Conservation (phyloP, 2,888 invertebrate genomes). For the Exocentrus adspersus region DNA sequence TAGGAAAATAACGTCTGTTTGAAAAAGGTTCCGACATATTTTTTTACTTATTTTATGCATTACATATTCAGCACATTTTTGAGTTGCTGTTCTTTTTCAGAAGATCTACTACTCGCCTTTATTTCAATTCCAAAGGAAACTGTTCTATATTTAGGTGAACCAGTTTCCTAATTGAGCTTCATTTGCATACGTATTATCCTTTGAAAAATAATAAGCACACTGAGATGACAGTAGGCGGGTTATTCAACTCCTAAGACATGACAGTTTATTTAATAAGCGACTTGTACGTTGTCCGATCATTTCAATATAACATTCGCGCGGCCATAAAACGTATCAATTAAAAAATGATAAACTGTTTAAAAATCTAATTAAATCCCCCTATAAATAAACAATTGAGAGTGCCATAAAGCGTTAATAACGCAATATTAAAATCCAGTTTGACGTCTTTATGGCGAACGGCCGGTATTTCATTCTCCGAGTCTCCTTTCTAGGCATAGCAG, state of each 20-base stretch:
- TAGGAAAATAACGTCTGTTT: too few species aligned
- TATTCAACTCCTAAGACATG: neutral
- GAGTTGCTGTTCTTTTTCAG: too few species aligned
- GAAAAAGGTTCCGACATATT: too few species aligned
- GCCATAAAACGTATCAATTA: slow-evolving; percentile 13
- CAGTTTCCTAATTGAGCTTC: neutral
- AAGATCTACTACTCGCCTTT: too few species aligned
- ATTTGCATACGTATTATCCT: too few species aligned
- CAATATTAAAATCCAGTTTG: slow-evolving; percentile 48
- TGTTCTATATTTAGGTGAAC: too few species aligned
- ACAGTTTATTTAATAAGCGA: neutral
- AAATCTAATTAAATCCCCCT: slow-evolving; percentile 36
- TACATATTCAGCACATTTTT: too few species aligned
- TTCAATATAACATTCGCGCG: slow-evolving; percentile 2
- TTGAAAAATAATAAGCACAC: neutral
- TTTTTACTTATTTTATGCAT: too few species aligned
- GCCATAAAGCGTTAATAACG: slow-evolving; percentile 46
- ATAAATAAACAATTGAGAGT: slow-evolving; percentile 42
- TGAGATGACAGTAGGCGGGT: neutral
- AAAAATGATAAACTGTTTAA: slow-evolving; percentile 29
- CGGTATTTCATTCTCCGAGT: slow-evolving; percentile 41
- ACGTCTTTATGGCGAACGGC: slow-evolving; percentile 48
- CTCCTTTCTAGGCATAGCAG: slow-evolving; percentile 31
- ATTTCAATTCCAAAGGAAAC: too few species aligned
- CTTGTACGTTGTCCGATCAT: neutral